Base-by-base conservation (phyloP, 2,113 vertebrate species). In the Phyllostomus discolor region DNA sequence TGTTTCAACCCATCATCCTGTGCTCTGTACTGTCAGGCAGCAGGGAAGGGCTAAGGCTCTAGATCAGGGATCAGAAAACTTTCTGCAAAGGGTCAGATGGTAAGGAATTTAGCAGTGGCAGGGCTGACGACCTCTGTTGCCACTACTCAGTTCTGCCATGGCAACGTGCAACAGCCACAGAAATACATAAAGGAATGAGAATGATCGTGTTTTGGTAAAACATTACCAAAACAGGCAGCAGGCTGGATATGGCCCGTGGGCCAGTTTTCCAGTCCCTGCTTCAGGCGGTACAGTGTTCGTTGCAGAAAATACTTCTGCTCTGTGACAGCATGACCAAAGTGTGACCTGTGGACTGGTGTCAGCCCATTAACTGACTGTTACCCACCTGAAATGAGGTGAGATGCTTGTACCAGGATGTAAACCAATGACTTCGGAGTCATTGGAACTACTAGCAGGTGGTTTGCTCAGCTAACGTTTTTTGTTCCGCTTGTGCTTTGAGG, bases 221-320 rank as follows among this genome's bases (percentile, higher is more conserved):
- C 1, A 14, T 43, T 7, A 33, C 4, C n/a, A 12, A 62, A 76
- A 17, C 48, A 50, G 38, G 70, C 46, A 69, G 28, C 46, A 17
- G 50, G 26, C 54, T 22, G 24, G 72, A 4, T 35, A 0, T 3
- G 48, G n/a, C 64, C 76, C 43, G 0, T 72, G 31, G 54, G 46
- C 69, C 35, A 7, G 26, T 35, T 1, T 31, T 5, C 38, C 41
- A 26, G 48, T 22, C 79, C n/a, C 46, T 48, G 57, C 82, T 88
- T 15, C 28, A 20, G 20, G 2, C 9, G 41, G 24, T 11, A 0
- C 19, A 0, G 2, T 15, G 1, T 33, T 17, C 50, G 17, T 62
- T 52, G 57, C 35, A 33, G 78, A 81, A 22, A 43, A 19, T 9
- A 20, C 52, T 22, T 2, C 4, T 38, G 16, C 80, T 76, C 7